Conservation (phyloP, 2,113 vertebrate species). For the Recurvirostra avosetta region DNA sequence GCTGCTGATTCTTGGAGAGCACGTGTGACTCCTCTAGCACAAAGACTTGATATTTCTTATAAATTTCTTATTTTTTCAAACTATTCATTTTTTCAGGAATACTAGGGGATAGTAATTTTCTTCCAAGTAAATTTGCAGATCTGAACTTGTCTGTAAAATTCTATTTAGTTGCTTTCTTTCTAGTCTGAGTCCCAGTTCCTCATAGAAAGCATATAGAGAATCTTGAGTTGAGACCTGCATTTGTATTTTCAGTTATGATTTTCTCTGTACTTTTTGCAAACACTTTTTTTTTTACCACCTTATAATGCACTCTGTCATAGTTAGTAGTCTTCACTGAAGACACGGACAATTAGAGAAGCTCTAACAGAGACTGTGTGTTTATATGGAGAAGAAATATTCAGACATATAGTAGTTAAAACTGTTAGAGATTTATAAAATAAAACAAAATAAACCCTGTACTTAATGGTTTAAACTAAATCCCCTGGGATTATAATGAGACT, state of each 20-base stretch:
- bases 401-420: background rate
- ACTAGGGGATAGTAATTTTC: background rate
- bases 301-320: background rate
- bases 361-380: background rate
- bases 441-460: background rate
- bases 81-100: background rate
- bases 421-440: background rate
- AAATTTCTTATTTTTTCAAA: background rate
- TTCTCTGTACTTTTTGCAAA: background rate
- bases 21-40: background rate
- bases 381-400: background rate
- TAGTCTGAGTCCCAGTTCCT: background rate
- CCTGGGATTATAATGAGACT: background rate
- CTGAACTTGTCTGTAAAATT: background rate
- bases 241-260: background rate
- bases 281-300: fast-evolving
- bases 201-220: background rate
- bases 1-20: background rate
- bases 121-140: background rate
- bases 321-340: background rate
- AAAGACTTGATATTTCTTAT: background rate
- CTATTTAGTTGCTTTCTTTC: background rate
- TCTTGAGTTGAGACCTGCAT: background rate
- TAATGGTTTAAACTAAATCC: background rate
- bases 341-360: background rate